Conservation (phyloP, 2,113 vertebrate species). For the Aptenodytes patagonicus region DNA sequence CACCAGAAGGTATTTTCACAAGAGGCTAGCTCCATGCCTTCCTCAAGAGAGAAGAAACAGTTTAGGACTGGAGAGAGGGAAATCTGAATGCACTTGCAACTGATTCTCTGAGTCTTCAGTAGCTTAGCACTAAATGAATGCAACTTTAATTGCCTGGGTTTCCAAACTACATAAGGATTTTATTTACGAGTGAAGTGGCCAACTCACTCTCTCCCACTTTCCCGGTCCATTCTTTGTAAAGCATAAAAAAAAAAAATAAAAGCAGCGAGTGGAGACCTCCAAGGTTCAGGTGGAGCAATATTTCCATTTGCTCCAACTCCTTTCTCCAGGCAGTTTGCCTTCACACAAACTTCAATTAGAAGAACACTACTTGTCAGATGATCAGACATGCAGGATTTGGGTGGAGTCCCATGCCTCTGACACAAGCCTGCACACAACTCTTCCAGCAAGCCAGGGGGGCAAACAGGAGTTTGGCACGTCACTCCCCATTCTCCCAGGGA, state of each 20-base stretch:
- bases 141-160: not conserved
- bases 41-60: not conserved
- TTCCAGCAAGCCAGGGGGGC: not conserved
- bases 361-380: rapidly evolving
- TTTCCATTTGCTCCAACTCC: not conserved
- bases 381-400: not conserved
- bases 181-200: not conserved
- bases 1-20: not conserved
- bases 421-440: not conserved
- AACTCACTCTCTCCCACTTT: not conserved
- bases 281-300: not conserved
- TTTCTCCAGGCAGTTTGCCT: not conserved
- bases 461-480: not conserved
- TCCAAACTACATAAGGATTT: not conserved
- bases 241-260: not conserved
- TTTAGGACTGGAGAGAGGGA: not conserved
- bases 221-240: not conserved
- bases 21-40: not conserved
- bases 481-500: not conserved
- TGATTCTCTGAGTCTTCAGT: not conserved
- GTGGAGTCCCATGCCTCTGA: not conserved
- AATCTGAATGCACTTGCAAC: not conserved
- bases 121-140: not conserved
- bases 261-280: not conserved
- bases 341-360: not conserved